Conservation (phyloP, 2,888 invertebrate genomes). For the Volucella inflata region DNA sequence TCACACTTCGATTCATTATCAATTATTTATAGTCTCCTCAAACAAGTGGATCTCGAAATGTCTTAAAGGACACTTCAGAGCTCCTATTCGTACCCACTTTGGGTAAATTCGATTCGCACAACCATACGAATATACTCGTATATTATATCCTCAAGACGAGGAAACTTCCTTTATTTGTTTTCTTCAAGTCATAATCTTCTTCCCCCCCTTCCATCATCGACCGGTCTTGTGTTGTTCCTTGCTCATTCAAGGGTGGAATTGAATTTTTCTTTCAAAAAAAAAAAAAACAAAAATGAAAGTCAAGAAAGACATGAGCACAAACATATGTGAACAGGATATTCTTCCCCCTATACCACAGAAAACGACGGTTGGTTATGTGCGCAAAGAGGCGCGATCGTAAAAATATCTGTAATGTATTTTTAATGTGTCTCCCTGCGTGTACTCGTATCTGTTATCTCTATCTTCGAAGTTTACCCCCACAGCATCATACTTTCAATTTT, state of each 20-base stretch:
- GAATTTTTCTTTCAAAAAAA: background rate
- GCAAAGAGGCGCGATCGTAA: constrained; percentile 40
- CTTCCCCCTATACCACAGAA: background rate
- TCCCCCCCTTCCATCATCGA: background rate
- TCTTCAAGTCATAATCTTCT: constrained; percentile 24
- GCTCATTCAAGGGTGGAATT: constrained; percentile 40
- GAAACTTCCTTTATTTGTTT: constrained; percentile 16
- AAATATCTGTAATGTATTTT: constrained; percentile 70
- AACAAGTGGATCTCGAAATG: constrained; percentile 23
- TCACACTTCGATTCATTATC: constrained; percentile 54
- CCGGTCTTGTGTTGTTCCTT: constrained; percentile 11
- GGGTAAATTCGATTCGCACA: constrained; percentile 1
- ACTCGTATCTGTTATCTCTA: constrained; percentile 30
- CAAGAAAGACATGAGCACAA: constrained; percentile 2
- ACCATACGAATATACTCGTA: background rate
- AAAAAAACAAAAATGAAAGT: too few relatives aligned
- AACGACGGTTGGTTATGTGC: constrained; percentile 20
- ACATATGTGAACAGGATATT: background rate
- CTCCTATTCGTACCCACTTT: constrained; percentile 5
- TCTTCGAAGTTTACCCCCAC: background rate
- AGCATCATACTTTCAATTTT: background rate
- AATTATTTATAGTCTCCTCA: constrained; percentile 54
- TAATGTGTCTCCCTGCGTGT: constrained; percentile 49
- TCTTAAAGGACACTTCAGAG: constrained; percentile 16
- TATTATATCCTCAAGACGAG: background rate